Conservation (phyloP, 2,113 vertebrate genomes). For the Melanerpes aurifrons region DNA sequence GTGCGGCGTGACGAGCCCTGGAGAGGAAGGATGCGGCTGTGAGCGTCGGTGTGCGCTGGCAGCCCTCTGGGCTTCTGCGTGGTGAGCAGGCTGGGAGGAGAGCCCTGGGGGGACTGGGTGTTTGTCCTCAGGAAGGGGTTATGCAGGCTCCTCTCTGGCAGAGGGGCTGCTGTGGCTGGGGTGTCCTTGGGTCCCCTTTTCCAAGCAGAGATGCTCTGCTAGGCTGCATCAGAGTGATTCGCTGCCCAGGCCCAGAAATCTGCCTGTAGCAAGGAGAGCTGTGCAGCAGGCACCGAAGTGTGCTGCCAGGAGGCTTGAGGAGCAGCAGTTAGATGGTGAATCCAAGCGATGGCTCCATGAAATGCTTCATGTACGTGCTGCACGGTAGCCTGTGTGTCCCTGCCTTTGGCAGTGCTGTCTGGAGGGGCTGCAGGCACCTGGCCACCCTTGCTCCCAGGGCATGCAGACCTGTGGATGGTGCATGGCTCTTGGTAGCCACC, state of each 20-base stretch:
- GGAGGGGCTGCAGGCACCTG: background rate
- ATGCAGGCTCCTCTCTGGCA: background rate
- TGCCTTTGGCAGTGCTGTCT: fast-evolving
- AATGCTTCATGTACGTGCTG: background rate
- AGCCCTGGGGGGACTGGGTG: background rate
- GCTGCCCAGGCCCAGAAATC: background rate
- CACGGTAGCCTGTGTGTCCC: background rate
- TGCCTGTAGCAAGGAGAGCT: background rate
- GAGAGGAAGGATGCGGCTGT: constrained; percentile 24
- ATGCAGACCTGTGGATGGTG: background rate
- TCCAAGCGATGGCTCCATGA: fast-evolving
- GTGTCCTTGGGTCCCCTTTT: background rate
- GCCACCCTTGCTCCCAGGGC: fast-evolving
- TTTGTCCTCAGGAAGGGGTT: background rate
- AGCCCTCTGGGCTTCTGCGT: background rate
- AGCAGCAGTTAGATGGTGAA: background rate
- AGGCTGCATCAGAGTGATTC: background rate
- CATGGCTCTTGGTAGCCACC: background rate
- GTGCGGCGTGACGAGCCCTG: background rate
- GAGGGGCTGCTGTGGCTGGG: background rate
- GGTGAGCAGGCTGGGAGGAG: background rate
- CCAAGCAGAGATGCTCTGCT: background rate
- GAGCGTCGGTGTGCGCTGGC: background rate
- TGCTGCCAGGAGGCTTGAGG: background rate
- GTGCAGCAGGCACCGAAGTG: background rate